Evolutionary conservation across 2,113 vertebrate genomes (phyloP).

Genomic region (Diadophis punctatus): DNA sequence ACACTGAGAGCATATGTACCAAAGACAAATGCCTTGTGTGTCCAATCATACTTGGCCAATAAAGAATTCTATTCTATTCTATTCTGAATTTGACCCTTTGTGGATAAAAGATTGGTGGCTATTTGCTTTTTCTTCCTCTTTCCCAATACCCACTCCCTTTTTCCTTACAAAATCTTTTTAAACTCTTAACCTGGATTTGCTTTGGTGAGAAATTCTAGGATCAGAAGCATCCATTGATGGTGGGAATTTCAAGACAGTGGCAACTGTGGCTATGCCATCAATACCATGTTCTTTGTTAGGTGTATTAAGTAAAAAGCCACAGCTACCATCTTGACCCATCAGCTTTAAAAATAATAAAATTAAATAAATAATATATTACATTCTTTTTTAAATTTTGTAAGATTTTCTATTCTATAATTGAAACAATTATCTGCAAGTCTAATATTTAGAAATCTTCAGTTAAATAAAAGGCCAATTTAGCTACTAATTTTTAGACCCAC

Average conservation of each 20-base stretch:
- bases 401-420: background rate
- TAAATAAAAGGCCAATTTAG: background rate
- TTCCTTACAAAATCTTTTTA: background rate
- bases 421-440: background rate
- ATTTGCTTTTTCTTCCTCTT: background rate
- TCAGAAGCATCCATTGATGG: background rate
- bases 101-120: background rate
- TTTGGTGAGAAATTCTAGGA: background rate
- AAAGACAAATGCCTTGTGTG: no score
- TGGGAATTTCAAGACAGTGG: background rate
- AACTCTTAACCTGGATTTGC: background rate
- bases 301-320: background rate
- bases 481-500: background rate
- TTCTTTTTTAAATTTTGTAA: background rate
- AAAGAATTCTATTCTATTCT: no score
- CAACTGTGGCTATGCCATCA: background rate
- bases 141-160: background rate
- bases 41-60: no score
- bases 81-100: no score
- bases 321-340: background rate
- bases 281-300: background rate
- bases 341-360: background rate
- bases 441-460: background rate
- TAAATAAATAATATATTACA: background rate
- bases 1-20: no score